Conservation (phyloP, 2,888 invertebrate genomes). For the Coelogynopora nodosa region DNA sequence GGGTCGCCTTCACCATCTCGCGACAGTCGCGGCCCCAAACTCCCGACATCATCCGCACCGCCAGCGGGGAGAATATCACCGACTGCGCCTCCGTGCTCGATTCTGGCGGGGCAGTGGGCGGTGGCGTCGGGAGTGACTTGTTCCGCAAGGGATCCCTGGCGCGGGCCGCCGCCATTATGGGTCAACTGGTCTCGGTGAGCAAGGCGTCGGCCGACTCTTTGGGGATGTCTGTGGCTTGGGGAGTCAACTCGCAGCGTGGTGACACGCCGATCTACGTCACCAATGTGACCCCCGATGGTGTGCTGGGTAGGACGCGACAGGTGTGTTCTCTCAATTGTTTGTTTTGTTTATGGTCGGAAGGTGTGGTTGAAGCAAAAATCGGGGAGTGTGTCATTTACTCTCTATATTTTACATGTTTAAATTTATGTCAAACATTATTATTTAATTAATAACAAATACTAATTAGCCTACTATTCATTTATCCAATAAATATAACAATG, state of each 20-base stretch:
- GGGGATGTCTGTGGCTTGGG: constrained; percentile 64
- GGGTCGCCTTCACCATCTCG: constrained; percentile 58
- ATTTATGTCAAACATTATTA: too few species aligned
- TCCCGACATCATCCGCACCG: constrained; percentile 55
- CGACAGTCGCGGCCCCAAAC: constrained; percentile 54
- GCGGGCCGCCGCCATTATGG: neutral
- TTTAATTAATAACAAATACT: too few species aligned
- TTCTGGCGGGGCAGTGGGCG: neutral
- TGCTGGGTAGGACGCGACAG: constrained; percentile 32
- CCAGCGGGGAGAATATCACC: constrained; percentile 30
- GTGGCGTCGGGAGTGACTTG: neutral
- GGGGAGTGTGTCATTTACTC: too few species aligned
- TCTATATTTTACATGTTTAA: too few species aligned
- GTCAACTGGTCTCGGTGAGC: constrained; percentile 30
- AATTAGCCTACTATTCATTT: too few species aligned
- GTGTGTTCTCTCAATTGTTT: neutral
- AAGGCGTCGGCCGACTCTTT: constrained; percentile 56
- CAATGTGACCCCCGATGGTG: constrained; percentile 62
- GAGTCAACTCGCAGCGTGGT: constrained; percentile 61
- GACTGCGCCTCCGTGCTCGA: neutral
- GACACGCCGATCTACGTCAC: constrained; percentile 64
- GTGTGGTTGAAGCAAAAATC: too few species aligned
- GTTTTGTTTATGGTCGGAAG: too few species aligned
- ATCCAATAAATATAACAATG: too few species aligned
- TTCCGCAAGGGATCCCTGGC: neutral